Percentiles rank a stretch among this genome's conserved stretches.
These are phyloP conservation scores for Chelonus formosanus DNA, from an alignment of 2,888 invertebrate genomes.

Conservation along the genomic window DNA sequence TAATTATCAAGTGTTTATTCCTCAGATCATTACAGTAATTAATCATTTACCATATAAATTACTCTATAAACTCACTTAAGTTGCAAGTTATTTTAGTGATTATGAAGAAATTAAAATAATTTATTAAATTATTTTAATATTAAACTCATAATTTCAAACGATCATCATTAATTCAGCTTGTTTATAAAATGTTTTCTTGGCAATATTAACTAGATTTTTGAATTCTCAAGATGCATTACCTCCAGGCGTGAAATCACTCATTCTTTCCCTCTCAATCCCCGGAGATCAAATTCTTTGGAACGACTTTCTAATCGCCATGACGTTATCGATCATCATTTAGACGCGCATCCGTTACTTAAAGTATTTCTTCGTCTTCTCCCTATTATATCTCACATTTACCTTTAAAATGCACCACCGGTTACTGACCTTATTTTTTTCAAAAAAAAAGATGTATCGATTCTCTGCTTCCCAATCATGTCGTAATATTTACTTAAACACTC, in stretches of 20 bases:
- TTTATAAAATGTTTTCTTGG: background rate
- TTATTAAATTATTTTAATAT: too few relatives aligned
- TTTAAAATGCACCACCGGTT: background rate
- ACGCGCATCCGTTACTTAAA: constrained; percentile 20
- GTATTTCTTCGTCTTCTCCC: background rate
- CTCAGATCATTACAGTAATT: too few relatives aligned
- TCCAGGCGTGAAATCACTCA: constrained; percentile 20
- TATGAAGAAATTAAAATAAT: too few relatives aligned
- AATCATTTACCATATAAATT: too few relatives aligned
- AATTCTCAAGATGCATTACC: background rate
- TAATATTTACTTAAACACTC: too few relatives aligned
- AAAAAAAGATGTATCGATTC: too few relatives aligned
- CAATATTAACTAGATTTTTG: background rate
- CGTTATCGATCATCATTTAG: constrained; percentile 30
- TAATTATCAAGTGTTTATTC: too few relatives aligned
- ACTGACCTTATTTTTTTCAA: too few relatives aligned
- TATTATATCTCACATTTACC: background rate
- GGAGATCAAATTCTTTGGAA: constrained; percentile 26
- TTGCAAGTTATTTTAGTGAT: too few relatives aligned
- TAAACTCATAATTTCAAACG: too few relatives aligned
- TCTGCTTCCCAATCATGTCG: too few relatives aligned
- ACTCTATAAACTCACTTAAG: too few relatives aligned
- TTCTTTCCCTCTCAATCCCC: constrained; percentile 18
- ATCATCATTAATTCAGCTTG: background rate
- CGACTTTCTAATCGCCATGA: constrained; percentile 33